A percentile compares a stretch with the other conserved stretches of the same genome.
Evolutionary conservation across 2,113 vertebrate species (phyloP).

Genomic region (Oryzias melastigma): DNA sequence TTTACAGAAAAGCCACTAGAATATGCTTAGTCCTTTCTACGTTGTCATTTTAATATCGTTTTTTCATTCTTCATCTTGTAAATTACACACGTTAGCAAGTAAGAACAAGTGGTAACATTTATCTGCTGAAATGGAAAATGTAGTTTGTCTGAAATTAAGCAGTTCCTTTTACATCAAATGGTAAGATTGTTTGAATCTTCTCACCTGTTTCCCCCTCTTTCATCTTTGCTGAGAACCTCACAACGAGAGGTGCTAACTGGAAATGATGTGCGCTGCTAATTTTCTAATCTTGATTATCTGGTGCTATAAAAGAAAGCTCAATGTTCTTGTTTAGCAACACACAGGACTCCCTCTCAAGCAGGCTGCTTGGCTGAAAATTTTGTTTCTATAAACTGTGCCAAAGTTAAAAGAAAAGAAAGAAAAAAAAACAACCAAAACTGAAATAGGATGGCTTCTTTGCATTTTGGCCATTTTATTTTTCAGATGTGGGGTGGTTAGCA

Average conservation of each 20-base stretch:
- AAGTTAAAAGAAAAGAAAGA: slow-evolving; percentile 27
- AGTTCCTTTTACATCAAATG: slow-evolving; percentile 45
- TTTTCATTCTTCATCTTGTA: not conserved
- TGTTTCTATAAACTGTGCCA: slow-evolving; percentile 63
- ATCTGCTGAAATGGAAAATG: slow-evolving; percentile 13
- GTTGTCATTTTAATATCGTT: not conserved
- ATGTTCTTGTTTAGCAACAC: slow-evolving; percentile 1
- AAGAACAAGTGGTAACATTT: slow-evolving; percentile 15
- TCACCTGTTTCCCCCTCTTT: not conserved
- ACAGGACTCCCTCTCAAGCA: slow-evolving; percentile 33
- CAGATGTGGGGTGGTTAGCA: slow-evolving; percentile 13
- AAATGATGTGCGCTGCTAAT: slow-evolving; percentile 41
- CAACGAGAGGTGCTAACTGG: not conserved
- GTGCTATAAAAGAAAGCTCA: slow-evolving; percentile 17
- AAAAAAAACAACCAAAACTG: not conserved
- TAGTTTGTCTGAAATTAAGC: slow-evolving; percentile 31
- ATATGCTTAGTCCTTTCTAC: too few relatives aligned
- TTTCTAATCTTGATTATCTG: slow-evolving; percentile 15
- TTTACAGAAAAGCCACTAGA: too few relatives aligned
- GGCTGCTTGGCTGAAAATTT: slow-evolving; percentile 44
- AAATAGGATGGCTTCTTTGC: slow-evolving; percentile 28
- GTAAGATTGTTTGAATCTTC: slow-evolving; percentile 34
- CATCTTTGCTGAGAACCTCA: slow-evolving; percentile 14
- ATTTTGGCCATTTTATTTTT: slow-evolving; percentile 31
- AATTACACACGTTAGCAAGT: slow-evolving; percentile 17